Percentiles rank a stretch among this genome's conserved stretches.
Evolutionary conservation across 2,888 invertebrate species (phyloP).

Genomic region (Yponomeuta sedellus): DNA sequence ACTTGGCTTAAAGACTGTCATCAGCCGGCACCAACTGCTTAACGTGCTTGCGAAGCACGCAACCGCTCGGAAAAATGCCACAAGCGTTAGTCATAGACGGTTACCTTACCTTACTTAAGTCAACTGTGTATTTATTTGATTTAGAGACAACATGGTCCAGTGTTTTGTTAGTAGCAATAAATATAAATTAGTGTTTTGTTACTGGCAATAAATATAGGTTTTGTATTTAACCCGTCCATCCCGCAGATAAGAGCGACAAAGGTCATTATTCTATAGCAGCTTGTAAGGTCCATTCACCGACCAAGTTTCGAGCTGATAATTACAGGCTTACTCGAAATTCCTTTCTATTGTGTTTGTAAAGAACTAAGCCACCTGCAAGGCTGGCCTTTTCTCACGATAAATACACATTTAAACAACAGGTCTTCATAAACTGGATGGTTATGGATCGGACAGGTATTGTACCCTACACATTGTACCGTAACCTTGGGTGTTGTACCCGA

Average conservation of each 20-base stretch:
- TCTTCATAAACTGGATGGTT: background rate
- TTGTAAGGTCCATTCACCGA: background rate
- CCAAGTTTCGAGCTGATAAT: slow-evolving; percentile 4
- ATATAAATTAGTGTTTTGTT: too few species aligned
- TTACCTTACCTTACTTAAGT: too few species aligned
- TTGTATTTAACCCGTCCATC: background rate
- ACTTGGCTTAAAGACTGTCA: too few species aligned
- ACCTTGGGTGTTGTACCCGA: background rate
- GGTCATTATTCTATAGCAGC: background rate
- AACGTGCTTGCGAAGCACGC: too few species aligned
- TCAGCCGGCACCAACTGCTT: too few species aligned
- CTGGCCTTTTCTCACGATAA: slow-evolving; percentile 21
- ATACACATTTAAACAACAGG: background rate
- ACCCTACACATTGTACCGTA: background rate
- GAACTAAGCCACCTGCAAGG: slow-evolving; percentile 18
- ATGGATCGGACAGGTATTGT: background rate
- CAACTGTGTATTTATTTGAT: too few species aligned
- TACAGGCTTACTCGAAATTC: slow-evolving; percentile 16
- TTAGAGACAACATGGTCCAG: too few species aligned
- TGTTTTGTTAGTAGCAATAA: too few species aligned
- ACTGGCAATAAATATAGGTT: background rate
- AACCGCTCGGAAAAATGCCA: too few species aligned
- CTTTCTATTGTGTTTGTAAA: slow-evolving; percentile 18
- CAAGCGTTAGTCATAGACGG: too few species aligned
- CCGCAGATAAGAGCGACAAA: background rate